These are phyloP conservation scores for Peromyscus attwateri DNA, from an alignment of 2,797 vertebrate genomes.

Conservation along the genomic window DNA sequence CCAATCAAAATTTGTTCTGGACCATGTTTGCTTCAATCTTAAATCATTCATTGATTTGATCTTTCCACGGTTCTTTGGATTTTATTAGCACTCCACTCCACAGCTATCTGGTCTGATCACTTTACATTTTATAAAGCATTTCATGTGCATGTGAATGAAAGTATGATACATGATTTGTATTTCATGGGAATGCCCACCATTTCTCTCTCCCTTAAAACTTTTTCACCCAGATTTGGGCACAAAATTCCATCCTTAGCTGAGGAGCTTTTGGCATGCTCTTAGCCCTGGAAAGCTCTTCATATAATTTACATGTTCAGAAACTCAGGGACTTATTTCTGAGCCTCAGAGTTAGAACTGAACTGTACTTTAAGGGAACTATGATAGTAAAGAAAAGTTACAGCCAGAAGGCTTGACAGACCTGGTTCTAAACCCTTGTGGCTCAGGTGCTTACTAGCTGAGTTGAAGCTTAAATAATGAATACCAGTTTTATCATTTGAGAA, in stretches of 20 bases:
- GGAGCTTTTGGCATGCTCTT: neutral
- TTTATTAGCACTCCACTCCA: neutral
- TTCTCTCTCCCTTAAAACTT: neutral
- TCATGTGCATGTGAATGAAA: neutral
- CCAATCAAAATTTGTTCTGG: neutral
- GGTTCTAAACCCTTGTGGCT: neutral
- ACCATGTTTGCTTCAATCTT: neutral
- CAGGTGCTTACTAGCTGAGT: neutral
- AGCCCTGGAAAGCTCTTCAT: too few relatives aligned
- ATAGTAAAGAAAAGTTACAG: neutral
- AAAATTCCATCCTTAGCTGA: neutral
- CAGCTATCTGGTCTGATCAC: neutral
- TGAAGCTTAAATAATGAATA: neutral
- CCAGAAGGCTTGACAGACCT: neutral
- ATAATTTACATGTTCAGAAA: neutral
- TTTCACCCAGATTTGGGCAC: neutral
- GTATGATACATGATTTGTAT: accelerated
- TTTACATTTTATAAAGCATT: neutral
- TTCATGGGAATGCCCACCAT: neutral
- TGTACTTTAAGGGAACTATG: neutral
- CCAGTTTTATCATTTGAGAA: neutral
- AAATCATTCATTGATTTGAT: neutral
- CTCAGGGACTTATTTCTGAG: neutral
- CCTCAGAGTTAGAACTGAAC: neutral
- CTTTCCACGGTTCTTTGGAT: neutral